phyloP scores from a whole-genome alignment of 2,888 invertebrate genomes.

The Eupeodes latifasciatus region DNA sequence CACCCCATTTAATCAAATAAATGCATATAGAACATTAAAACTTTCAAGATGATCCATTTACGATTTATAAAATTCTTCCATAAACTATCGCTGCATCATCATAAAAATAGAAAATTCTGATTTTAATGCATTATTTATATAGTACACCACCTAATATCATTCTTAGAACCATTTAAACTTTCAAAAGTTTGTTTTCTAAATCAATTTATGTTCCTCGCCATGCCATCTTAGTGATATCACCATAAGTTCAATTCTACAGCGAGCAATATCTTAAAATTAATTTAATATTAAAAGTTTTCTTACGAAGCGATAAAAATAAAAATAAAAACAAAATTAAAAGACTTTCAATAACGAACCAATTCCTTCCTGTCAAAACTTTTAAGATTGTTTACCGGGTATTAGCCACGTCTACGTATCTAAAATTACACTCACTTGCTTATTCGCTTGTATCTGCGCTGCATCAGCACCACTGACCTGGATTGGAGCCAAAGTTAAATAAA shows the following conservation, averaged over 20 bases:
- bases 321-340: neutral
- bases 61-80: neutral
- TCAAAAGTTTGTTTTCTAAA: slow-evolving; percentile 24
- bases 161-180: slow-evolving; percentile 2
- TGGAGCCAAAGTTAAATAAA: slow-evolving; percentile 52
- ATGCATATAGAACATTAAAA: neutral
- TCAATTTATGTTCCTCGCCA: slow-evolving; percentile 1
- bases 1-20: neutral
- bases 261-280: slow-evolving; percentile 24
- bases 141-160: neutral
- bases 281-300: slow-evolving; percentile 33
- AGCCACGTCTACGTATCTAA: slow-evolving; percentile 11
- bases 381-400: slow-evolving; percentile 34
- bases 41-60: neutral
- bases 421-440: slow-evolving; percentile 29
- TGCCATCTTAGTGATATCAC: too few relatives aligned
- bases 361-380: slow-evolving; percentile 28
- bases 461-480: slow-evolving; percentile 58
- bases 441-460: too few relatives aligned
- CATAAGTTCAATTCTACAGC: too few relatives aligned
- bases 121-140: slow-evolving; percentile 8
- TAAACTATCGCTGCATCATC: neutral
- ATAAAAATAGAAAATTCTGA: neutral
- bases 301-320: slow-evolving; percentile 25
- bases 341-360: slow-evolving; percentile 26